phyloP scores from a whole-genome alignment of 2,888 invertebrate genomes.

The Tachina lurida region DNA sequence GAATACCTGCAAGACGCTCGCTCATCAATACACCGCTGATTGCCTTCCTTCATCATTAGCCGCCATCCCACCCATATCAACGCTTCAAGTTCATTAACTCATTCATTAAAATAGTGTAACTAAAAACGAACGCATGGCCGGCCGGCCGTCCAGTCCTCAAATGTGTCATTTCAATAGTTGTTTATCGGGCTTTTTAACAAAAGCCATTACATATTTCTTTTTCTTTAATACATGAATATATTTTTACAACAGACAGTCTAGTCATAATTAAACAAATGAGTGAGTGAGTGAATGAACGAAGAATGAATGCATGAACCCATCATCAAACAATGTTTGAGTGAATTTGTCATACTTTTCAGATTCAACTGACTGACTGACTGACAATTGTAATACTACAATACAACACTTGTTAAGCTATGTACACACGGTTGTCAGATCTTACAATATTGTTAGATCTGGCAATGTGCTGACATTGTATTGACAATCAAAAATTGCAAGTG shows the following conservation, averaged over 20 bases:
- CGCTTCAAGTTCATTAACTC: conserved; percentile 70
- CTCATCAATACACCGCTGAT: conserved; percentile 16
- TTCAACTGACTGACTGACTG: neutral
- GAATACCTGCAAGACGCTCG: conserved; percentile 46
- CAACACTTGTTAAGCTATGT: neutral
- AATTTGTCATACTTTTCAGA: conserved; percentile 19
- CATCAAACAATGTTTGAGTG: neutral
- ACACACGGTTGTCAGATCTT: too few relatives aligned
- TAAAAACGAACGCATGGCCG: conserved; percentile 15
- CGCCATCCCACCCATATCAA: conserved; percentile 49
- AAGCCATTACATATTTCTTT: neutral
- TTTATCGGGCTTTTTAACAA: conserved; percentile 37
- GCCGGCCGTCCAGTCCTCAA: conserved; percentile 24
- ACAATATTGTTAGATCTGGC: too few relatives aligned
- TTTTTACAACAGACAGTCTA: conserved; percentile 32
- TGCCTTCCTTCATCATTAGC: neutral
- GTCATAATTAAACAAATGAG: conserved; percentile 23
- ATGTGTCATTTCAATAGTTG: conserved; percentile 52
- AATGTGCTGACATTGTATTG: too few relatives aligned
- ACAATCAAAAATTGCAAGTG: too few relatives aligned
- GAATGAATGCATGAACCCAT: neutral
- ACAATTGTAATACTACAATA: conserved; percentile 25
- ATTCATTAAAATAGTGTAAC: conserved; percentile 42
- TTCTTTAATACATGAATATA: neutral
- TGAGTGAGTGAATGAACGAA: neutral